Base-by-base conservation (phyloP, 2,888 invertebrate genomes). In the Boloria euphrosyne region DNA sequence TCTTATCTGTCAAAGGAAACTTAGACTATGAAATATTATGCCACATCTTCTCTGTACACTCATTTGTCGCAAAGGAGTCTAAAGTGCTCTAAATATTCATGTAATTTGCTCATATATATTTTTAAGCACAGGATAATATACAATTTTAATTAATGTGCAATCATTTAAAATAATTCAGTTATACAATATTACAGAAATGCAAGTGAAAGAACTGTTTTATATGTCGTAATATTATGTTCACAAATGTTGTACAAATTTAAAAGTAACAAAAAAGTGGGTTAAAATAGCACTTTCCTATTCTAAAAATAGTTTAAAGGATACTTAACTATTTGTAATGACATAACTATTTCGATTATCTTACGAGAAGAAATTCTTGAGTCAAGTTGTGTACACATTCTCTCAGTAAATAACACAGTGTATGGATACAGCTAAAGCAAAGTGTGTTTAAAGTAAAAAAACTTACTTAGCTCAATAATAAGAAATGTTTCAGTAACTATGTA, bases 1-100 rank as follows among this genome's bases (percentile, higher is more conserved):
- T 76, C 82, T 81, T 84, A 84, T 84, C 82, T 79, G 73, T 71
- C 71, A 78, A 79, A 74, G 57, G 54, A 60, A 54, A 51, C 54
- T 66, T 55, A 17, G 65, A 58, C 54, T 71, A 31, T 61, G 63
- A 65, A 69, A 65, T 69, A 65, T 65, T 22, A 22, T 54, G 50
- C 43, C 44, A 46, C 27, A 27, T 13, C 14, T 60, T 49, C 52
- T 43, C 22, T 5, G 54, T 54, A 54, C 10, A 57, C 18, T 49
- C 49, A 18, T 57, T 49, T 22, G 6, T 27, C 2, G n/a, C 16
- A 55, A 13, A 44, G 46, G 16, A 13, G 46, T 18, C 6, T 55
- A 43, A 38, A 38, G 31, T 38, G 31, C 10, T 38, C 31, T 38
- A 38, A 38, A 55, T 55, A 14, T 43, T 4, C 5, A 54, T 13